These are phyloP conservation scores for Clangula hyemalis DNA, from an alignment of 2,797 vertebrate genomes.

Conservation along the genomic window DNA sequence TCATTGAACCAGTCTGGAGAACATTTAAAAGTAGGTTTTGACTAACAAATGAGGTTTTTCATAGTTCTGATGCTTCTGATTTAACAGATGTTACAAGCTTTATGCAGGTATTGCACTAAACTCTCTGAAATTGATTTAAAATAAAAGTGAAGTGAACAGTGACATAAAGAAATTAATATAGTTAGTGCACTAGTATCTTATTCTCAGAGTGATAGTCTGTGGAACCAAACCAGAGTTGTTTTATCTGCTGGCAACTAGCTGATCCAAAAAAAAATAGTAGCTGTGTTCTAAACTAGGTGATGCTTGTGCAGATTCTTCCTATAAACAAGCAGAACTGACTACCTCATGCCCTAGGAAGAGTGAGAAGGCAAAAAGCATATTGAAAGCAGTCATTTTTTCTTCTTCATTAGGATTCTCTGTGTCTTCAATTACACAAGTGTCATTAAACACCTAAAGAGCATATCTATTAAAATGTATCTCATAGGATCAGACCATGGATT, in stretches of 20 bases:
- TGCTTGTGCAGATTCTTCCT: not conserved
- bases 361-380: not conserved
- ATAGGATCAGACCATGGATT: not conserved
- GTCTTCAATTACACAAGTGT: not conserved
- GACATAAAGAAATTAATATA: not conserved
- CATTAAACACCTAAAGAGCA: not conserved
- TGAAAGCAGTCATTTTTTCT: not conserved
- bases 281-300: not conserved
- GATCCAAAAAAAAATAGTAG: not conserved
- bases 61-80: not conserved
- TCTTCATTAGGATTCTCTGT: not conserved
- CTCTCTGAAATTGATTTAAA: not conserved
- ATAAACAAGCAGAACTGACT: not conserved
- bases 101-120: not conserved
- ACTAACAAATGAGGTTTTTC: not conserved
- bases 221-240: not conserved
- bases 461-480: not conserved
- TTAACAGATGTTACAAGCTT: not conserved
- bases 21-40: not conserved
- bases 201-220: not conserved
- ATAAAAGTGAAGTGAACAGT: not conserved
- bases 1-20: not conserved
- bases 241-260: not conserved
- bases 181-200: not conserved
- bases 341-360: not conserved